Evolutionary conservation across 2,888 invertebrate species (phyloP), one percentile per base, ranked within the genome.

Genomic region (Drosophila pseudotakahashii): DNA sequence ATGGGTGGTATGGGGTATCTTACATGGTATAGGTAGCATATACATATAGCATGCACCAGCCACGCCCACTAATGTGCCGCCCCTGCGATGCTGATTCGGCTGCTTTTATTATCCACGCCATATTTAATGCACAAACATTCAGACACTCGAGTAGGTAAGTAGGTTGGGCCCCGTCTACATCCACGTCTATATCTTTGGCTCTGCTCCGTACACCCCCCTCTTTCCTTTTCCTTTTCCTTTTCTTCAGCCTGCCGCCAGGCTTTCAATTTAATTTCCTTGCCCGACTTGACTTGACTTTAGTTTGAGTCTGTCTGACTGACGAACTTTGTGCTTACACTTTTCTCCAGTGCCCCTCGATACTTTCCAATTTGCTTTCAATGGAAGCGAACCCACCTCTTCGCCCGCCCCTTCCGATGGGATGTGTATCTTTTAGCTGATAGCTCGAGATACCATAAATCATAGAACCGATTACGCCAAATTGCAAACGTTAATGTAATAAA

Each of bases 101-200:
- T 72, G 67, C 57, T 76, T 88, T 86, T 88, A 84, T 87, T 89
- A 81, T 89, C 72, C 77, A 84, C 78, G 76, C 76, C 79, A 86
- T 83, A 89, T 81, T 83, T 88, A 78, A 87, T 76, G 85, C 89
- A 81, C 89, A 87, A 84, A 85, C 89, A 84, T 77, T 77, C 88
- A 79, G 69, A 89, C 89, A 88, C 86, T 85, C 89, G 86, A 87
- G 72, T 81, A 78, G 88, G 89, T 89, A 83, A 89, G 89, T 83
- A 89, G 82, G 82, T 83, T 89, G 89, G 78, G 78, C 75, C 53
- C 63, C 59, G 51, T 60, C 77, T 57, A 32, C 64, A 62, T 61
- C 68, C 34, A 39, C 53, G 26, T 47, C 62, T 58, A 50, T 14
- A 47, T 61, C 66, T 26, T 11, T 4, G 19, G 64, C 42, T 50